Evolutionary conservation across 2,113 vertebrate species (phyloP).

Genomic region (Dasyprocta punctata): DNA sequence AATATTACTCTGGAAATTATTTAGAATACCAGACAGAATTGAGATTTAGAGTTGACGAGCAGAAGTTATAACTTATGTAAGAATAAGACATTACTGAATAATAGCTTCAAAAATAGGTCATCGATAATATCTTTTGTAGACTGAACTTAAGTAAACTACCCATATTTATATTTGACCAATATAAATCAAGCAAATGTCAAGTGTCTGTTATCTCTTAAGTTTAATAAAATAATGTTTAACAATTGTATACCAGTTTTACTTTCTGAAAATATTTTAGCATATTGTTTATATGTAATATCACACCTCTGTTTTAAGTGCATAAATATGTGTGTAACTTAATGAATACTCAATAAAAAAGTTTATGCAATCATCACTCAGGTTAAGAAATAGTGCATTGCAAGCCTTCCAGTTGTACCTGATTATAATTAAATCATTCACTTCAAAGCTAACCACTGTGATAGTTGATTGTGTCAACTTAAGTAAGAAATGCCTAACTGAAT

Average conservation of each 20-base stretch:
- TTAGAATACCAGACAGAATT: not conserved
- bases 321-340: not conserved
- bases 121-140: not conserved
- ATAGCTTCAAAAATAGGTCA: not conserved
- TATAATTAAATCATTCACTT: not conserved
- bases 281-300: not conserved
- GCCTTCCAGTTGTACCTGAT: not conserved
- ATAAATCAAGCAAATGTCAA: not conserved
- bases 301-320: not conserved
- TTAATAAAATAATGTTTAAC: not conserved
- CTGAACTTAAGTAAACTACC: not conserved
- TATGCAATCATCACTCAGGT: not conserved
- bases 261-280: conserved; percentile 24
- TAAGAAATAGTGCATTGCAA: not conserved
- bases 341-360: not conserved
- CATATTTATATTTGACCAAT: not conserved
- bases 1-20: not conserved
- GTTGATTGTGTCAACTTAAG: not conserved
- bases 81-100: conserved; percentile 1
- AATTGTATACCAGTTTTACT: not conserved
- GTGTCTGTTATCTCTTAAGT: not conserved
- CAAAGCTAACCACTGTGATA: not conserved
- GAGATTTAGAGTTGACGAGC: not conserved
- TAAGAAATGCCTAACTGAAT: not conserved
- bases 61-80: conserved; percentile 12